These are phyloP conservation scores for Sebastes hubbsi DNA, from an alignment of 2,797 vertebrate genomes.

Conservation along the genomic window DNA sequence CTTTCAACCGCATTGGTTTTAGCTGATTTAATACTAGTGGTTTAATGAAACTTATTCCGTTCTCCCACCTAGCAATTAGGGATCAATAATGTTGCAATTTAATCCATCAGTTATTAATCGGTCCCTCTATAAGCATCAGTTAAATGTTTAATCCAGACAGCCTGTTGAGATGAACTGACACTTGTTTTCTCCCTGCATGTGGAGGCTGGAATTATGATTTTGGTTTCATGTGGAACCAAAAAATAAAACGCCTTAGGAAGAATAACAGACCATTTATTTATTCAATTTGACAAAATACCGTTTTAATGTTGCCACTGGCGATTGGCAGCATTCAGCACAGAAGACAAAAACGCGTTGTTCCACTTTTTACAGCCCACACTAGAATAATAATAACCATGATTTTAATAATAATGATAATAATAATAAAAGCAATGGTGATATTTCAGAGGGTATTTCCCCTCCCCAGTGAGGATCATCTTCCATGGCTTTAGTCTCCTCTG, in stretches of 20 bases:
- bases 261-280: background rate
- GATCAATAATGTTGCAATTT: background rate
- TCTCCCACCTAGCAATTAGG: accelerated
- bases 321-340: slow-evolving; percentile 17
- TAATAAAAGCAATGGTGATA: background rate
- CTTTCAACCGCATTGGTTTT: no score
- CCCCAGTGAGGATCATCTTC: background rate
- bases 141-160: background rate
- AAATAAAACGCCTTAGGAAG: background rate
- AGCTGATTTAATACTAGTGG: background rate
- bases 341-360: background rate
- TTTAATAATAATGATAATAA: background rate
- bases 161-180: background rate
- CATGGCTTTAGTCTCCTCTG: background rate
- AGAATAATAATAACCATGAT: background rate
- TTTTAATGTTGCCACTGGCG: background rate
- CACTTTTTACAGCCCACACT: background rate
- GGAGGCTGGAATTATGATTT: background rate
- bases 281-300: background rate
- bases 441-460: background rate
- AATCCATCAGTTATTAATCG: background rate
- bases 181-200: background rate
- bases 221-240: background rate
- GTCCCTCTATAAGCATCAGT: background rate
- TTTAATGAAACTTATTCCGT: background rate